These are phyloP conservation scores for Odontocerum albicorne DNA, from an alignment of 2,888 invertebrate species.

Conservation along the genomic window DNA sequence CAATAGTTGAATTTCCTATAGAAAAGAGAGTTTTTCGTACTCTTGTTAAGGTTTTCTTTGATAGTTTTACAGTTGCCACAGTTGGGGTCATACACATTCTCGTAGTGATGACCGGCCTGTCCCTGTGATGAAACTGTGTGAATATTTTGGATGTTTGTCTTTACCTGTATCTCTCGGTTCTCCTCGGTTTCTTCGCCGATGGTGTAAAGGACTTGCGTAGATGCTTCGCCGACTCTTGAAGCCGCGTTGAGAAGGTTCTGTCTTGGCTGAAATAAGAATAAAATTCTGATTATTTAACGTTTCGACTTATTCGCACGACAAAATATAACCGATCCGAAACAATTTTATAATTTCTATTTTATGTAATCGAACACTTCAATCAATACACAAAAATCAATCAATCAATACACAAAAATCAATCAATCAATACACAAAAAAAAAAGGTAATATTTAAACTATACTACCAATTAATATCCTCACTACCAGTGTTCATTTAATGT, in stretches of 20 bases:
- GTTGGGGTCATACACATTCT: constrained; percentile 18
- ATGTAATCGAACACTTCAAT: too few relatives aligned
- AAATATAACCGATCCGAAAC: too few relatives aligned
- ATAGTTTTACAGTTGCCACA: constrained; percentile 12
- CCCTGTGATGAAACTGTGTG: not conserved
- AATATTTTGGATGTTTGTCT: constrained; percentile 1
- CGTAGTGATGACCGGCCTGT: constrained; percentile 19
- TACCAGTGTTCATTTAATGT: too few relatives aligned
- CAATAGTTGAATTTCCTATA: constrained; percentile 56
- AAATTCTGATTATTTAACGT: too few relatives aligned
- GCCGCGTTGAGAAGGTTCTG: constrained; percentile 94
- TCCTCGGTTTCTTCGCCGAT: constrained; percentile 90
- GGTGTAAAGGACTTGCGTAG: constrained; percentile 88
- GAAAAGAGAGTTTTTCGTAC: constrained; percentile 47
- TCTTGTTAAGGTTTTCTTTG: constrained; percentile 3
- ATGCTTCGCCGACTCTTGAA: constrained; percentile 94
- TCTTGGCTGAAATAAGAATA: constrained; percentile 64
- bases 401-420: too few relatives aligned
- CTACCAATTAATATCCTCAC: too few relatives aligned
- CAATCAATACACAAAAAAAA: too few relatives aligned
- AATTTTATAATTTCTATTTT: too few relatives aligned
- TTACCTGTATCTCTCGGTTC: constrained; percentile 75
- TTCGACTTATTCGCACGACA: too few relatives aligned
- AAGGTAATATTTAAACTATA: too few relatives aligned
- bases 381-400: too few relatives aligned